Percentiles rank a stretch among this genome's conserved stretches.
phyloP scores from a whole-genome alignment of 2,888 invertebrate genomes.

The Sinelater perroti region DNA sequence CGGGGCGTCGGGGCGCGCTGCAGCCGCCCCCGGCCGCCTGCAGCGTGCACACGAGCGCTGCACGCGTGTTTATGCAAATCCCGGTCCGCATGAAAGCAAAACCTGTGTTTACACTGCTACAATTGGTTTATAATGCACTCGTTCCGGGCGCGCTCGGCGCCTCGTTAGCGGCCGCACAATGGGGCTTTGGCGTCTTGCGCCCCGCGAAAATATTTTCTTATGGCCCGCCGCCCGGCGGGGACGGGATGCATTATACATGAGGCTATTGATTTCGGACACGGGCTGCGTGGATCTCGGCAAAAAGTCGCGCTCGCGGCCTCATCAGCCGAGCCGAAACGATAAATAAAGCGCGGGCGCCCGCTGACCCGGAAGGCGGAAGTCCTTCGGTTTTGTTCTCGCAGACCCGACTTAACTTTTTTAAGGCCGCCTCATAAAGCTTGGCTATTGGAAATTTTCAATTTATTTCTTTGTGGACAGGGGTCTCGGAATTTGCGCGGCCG shows the following conservation, averaged over 20 bases:
- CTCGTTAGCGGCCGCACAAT: too few species aligned
- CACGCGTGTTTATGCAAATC: constrained; percentile 18
- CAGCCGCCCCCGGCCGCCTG: background rate
- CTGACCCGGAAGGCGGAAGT: constrained; percentile 15
- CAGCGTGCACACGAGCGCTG: constrained; percentile 11
- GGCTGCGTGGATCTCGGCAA: constrained; percentile 17
- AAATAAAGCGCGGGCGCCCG: constrained; percentile 13
- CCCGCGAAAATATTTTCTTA: constrained; percentile 4
- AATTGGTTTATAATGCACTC: constrained; percentile 6
- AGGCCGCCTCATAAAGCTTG: background rate
- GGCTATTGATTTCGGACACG: constrained; percentile 19
- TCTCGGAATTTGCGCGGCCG: too few species aligned
- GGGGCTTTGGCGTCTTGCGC: too few species aligned
- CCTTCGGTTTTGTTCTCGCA: constrained; percentile 7
- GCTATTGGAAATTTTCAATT: too few species aligned
- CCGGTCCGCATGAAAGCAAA: constrained; percentile 4
- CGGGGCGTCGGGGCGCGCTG: constrained; percentile 1
- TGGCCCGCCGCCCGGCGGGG: constrained; percentile 3
- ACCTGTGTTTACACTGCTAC: constrained; percentile 2
- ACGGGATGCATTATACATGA: constrained; percentile 21
- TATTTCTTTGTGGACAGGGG: too few species aligned
- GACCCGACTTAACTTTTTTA: background rate
- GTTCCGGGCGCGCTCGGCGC: too few species aligned
- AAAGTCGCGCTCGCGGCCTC: constrained; percentile 16
- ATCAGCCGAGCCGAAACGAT: constrained; percentile 18